Base-by-base conservation (phyloP, 2,113 vertebrate species). In the Amphiprion ocellaris region DNA sequence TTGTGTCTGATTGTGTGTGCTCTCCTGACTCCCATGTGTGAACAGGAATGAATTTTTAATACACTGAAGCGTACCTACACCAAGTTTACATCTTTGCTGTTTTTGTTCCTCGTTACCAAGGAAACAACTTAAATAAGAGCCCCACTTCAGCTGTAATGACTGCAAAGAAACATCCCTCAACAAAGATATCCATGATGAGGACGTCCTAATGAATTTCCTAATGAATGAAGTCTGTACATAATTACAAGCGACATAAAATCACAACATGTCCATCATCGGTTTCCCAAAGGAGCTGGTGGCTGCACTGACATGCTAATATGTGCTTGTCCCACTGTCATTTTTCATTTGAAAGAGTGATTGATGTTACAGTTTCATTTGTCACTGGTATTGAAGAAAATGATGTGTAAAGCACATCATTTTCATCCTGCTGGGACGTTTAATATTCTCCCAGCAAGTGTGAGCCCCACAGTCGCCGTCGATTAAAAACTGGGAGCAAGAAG, bases 231-330 rank as follows among this genome's bases (percentile, higher is more conserved):
- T 54, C 41, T 30, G 21, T 9, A 23, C 70, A 12, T 72, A 69
- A 82, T 61, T 54, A 73, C 23, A 47, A 56, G 53, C 21, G 46
- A 79, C 46, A 24, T 39, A 21, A 74, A 78, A 74, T 19, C 4
- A 33, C 9, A 44, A 74, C 65, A 23, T 21, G 41, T 44, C 68
- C 2, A 6, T 69, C 67, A 55, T 52, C 39, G 11, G 11, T 24
- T 26, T 64, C 37, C 55, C 15, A 28, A 19, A 63, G 52, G 21
- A 63, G 37, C 33, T 17, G 33, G 16, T 1, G 15, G 52, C n/a
- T 26, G 41, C 14, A 4, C 44, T 17, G 66, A 73, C 64, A 41
- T 12, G 64, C 19, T 59, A 58, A 77, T 63, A 17, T 6, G 23
- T 1, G 39, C 15, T 37, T 33, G 60, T 21, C 50, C 39, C 44